Base-by-base conservation (phyloP, 35 echinoderm and acorn worm genomes). In the Amphiura filiformis region DNA sequence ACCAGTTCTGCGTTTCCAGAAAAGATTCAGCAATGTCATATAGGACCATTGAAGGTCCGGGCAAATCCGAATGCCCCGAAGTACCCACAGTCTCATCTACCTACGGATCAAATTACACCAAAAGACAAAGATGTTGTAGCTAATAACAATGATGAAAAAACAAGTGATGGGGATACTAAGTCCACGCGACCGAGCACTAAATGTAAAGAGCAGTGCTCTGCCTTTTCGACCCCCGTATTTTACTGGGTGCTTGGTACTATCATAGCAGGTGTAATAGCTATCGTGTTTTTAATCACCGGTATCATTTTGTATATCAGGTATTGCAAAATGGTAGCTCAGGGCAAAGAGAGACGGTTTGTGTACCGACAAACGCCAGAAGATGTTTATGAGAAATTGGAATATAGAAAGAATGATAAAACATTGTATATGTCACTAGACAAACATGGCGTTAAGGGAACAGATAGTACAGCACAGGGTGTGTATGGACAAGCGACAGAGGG, bases 241-340 rank as follows among this genome's bases (percentile, higher is more conserved):
- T 70, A 70, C 61, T 70, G 61, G 61, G 61, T 70, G 26, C 2
- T 70, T 2, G 61, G 11, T 3, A 70, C 61, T 3, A n/a, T 70
- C 7, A 23, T 70, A 15, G 61, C 61, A 30, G 61, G 15, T 30
- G 15, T 70, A 26, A n/a, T 70, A 11, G 61, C 61, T n/a, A 11
- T 70, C 26, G 61, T 70, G 26, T 70, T 30, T 70, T 70, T 70
- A 70, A 70, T 70, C 61, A 70, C 28, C 26, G 61, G 61, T 2
- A n/a, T 70, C 61, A n/a, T 70, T 23, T 70, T 70, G 26, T 70
- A 70, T 70, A 70, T 70, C 61, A 70, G 61, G 61, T 70, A 70
- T 70, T 26, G 61, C 26, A 70, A 23, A 70, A 70, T 70, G 7
- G 61, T 70, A 13, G 61, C 61, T 70, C 26, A 3, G 26, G 61